These are phyloP conservation scores for Sylvia atricapilla DNA, from an alignment of 2,113 vertebrate genomes.

Conservation along the genomic window DNA sequence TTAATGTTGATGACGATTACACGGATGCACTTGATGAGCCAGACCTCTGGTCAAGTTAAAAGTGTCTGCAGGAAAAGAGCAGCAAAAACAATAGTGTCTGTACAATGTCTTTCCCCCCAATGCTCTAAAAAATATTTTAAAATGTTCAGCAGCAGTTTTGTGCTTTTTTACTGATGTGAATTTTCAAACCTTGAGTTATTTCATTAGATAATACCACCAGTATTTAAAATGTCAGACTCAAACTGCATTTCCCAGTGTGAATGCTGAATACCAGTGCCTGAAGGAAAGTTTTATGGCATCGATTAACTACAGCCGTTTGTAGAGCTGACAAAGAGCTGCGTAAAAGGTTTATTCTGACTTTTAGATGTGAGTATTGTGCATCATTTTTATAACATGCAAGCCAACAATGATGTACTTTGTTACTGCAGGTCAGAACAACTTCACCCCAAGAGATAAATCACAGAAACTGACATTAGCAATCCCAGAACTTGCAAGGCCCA, in stretches of 20 bases:
- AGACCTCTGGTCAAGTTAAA: not conserved
- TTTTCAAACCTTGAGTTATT: slow-evolving; percentile 19
- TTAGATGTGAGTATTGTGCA: slow-evolving; percentile 55
- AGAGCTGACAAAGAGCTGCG: slow-evolving; percentile 45
- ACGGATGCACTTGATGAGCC: not conserved
- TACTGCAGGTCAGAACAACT: slow-evolving; percentile 59
- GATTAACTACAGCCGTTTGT: slow-evolving; percentile 60
- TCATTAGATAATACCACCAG: slow-evolving; percentile 21
- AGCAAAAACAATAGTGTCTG: not conserved
- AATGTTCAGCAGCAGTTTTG: not conserved
- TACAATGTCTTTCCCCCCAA: not conserved
- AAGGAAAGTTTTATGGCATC: slow-evolving; percentile 64
- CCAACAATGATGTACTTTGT: slow-evolving; percentile 48
- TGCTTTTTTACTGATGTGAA: not conserved
- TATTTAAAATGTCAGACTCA: slow-evolving; percentile 55
- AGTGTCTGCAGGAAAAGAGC: not conserved
- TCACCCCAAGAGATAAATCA: slow-evolving; percentile 41
- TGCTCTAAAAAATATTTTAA: not conserved
- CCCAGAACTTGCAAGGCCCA: not conserved
- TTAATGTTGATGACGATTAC: not conserved
- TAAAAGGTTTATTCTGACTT: slow-evolving; percentile 62
- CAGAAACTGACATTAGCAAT: not conserved
- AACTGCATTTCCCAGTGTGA: slow-evolving; percentile 33
- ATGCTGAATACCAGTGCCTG: slow-evolving; percentile 30
- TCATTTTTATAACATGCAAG: slow-evolving; percentile 67